Base-by-base conservation (phyloP, 2,113 vertebrate genomes). In the Dicrurus megarhynchus region DNA sequence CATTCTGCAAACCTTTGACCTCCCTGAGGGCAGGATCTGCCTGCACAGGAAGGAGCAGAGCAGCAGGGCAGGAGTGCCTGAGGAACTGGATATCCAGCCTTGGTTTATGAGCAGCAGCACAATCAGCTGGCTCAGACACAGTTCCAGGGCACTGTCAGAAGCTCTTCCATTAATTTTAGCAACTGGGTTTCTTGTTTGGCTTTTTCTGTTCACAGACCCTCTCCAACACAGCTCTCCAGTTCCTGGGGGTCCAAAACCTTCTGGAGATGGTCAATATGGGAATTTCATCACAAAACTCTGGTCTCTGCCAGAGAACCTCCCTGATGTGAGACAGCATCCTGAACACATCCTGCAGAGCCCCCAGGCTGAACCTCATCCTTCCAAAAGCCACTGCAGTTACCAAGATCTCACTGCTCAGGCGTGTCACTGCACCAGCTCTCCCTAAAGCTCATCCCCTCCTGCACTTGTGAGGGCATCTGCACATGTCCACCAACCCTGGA, bases 111-210 rank as follows among this genome's bases (percentile, higher is more conserved):
- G 84, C 67, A 41, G 70, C 7, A 60, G 37, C 8, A 26, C 5
- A 3, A 49, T 4, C 73, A 46, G 30, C 9, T 41, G 69, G 5
- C 69, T 35, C 56, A 44, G 16, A 42, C 37, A 16, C 42, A 17
- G 20, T 7, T 27, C n/a, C 1, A 37, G 63, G 59, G 47, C 8
- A 22, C 20, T 16, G 60, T 1, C 3, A 4, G n/a, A 64, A 85
- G 44, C 30, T 75, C 20, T 20, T 1, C 65, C 35, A 26, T 32
- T 18, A 5, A 79, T 60, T 71, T 59, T 3, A 82, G 32, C 0
- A 0, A 10, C 33, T 13, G 30, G 1, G 8, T 6, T 63, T 57
- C 74, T n/a, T 20, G 27, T 21, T 52, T 4, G 18, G n/a, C 1
- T 44, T 37, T 28, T 76, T 57, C 70, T 47, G 18, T 4, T 50